Base-by-base conservation (phyloP, 2,888 invertebrate genomes). In the Spatulosminthurus flaviceps region DNA sequence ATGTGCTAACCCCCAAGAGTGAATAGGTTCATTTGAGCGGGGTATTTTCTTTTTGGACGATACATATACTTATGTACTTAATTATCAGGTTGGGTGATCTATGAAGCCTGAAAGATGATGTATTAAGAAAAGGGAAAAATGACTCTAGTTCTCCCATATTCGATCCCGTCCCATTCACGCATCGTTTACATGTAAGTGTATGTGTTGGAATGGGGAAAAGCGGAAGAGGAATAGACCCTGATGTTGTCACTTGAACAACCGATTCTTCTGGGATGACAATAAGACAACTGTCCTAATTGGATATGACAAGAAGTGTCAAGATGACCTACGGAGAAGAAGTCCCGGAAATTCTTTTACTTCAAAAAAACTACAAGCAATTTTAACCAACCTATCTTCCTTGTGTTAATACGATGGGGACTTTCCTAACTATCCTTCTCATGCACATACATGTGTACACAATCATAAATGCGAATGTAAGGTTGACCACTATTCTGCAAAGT, bases 231-330 rank as follows among this genome's bases (percentile, higher is more conserved):
- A 19, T 19, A 51, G 51, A 51, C 51, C 24, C 26, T 24, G 24
- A 64, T 64, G 64, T 64, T 26, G 26, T 64, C 24, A 64, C 26
- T 64, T 24, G 24, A 64, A 24, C 11, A 64, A 24, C 64, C 64
- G 64, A 64, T 64, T 64, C 64, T 64, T 64, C 26, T 22, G 64
- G 64, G 64, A 64, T 64, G 64, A 64, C 64, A 64, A 64, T 64
- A 64, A 22, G 64, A 64, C 64, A 64, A 64, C 64, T 4, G 64
- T 64, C 24, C 64, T 64, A 64, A 64, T 64, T 64, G 64, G 64
- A 64, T 64, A 4, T 64, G 64, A 64, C 64, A 64, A 60, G 60
- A 60, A 64, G 64, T 64, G 64, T 64, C 64, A 64, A 26, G 64
- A 26, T 26, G 64, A 64, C 64, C 64, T 64, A 24, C 4, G 26